Evolutionary conservation across 2,113 vertebrate species (phyloP).

Genomic region (Osmerus mordax): DNA sequence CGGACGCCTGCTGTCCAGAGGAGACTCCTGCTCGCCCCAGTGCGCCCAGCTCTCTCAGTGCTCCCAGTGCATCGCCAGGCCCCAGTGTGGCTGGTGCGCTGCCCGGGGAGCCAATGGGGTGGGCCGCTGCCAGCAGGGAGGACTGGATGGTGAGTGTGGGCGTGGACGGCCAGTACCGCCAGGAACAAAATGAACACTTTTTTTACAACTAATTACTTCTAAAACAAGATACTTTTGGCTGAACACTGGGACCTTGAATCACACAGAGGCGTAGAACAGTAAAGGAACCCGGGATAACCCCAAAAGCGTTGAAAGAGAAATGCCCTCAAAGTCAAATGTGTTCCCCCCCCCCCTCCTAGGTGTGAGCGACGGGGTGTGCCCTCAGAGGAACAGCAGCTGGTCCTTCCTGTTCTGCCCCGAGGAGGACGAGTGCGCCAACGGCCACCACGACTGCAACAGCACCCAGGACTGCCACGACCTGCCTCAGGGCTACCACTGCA

Average conservation of each 20-base stretch:
- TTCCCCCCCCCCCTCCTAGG: slow-evolving; percentile 42
- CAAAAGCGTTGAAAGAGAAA: not conserved
- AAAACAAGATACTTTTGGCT: no score
- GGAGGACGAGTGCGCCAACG: slow-evolving; percentile 86
- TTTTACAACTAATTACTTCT: no score
- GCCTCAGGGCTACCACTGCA: slow-evolving; percentile 81
- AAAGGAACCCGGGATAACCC: no score
- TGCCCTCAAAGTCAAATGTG: not conserved
- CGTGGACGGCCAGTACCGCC: not conserved
- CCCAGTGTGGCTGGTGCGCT: slow-evolving; percentile 90
- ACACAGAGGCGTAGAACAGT: no score
- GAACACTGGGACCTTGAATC: no score
- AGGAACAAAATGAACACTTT: not conserved
- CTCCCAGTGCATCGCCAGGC: slow-evolving; percentile 82
- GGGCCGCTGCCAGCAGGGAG: slow-evolving; percentile 83
- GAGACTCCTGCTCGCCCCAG: slow-evolving; percentile 82
- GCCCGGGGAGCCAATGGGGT: slow-evolving; percentile 75
- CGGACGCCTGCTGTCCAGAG: slow-evolving; percentile 79
- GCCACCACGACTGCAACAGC: slow-evolving; percentile 87
- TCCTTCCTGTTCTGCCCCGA: slow-evolving; percentile 87
- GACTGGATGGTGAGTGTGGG: slow-evolving; percentile 71
- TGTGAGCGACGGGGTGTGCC: slow-evolving; percentile 63
- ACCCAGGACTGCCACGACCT: slow-evolving; percentile 87
- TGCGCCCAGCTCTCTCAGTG: slow-evolving; percentile 85
- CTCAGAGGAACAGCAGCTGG: slow-evolving; percentile 77